phyloP scores from a whole-genome alignment of 2,797 vertebrate genomes.

The Gymnoscopelus microlampas region DNA sequence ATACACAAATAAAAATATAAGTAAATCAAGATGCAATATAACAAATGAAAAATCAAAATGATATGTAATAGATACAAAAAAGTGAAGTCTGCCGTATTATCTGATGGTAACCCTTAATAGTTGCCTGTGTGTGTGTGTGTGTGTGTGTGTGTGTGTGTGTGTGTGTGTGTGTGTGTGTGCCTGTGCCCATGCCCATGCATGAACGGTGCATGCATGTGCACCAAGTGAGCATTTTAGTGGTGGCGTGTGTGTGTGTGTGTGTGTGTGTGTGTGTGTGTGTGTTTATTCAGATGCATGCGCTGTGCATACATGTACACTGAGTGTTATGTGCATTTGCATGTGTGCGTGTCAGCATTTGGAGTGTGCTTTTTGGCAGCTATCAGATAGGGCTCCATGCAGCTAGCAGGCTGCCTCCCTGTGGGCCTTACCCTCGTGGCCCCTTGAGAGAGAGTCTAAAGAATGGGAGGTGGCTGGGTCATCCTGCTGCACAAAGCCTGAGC shows the following conservation, averaged over 20 bases:
- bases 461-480: constrained; percentile 96
- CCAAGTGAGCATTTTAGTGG: background rate
- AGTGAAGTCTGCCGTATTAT: constrained; percentile 73
- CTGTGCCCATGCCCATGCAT: too few species aligned
- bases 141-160: background rate
- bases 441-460: constrained; percentile 96
- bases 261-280: constrained; percentile 35
- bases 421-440: constrained; percentile 99
- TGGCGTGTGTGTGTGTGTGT: constrained; percentile 13
- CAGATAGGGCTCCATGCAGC: constrained; percentile 89
- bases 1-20: constrained; percentile 52
- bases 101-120: constrained; percentile 84
- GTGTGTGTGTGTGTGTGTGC: background rate
- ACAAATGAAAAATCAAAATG: constrained; percentile 27
- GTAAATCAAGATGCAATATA: constrained; percentile 66
- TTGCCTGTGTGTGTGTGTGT: constrained; percentile 45
- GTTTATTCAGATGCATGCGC: constrained; percentile 1
- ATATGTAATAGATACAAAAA: constrained; percentile 66
- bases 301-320: too few species aligned
- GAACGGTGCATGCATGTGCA: too few species aligned
- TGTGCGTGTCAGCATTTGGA: background rate
- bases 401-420: constrained; percentile 83
- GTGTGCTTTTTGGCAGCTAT: constrained; percentile 72
- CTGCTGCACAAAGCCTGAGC: constrained; percentile 95
- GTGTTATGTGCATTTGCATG: constrained; percentile 36